phyloP scores from a whole-genome alignment of 2,113 vertebrate species.

The Orycteropus afer region DNA sequence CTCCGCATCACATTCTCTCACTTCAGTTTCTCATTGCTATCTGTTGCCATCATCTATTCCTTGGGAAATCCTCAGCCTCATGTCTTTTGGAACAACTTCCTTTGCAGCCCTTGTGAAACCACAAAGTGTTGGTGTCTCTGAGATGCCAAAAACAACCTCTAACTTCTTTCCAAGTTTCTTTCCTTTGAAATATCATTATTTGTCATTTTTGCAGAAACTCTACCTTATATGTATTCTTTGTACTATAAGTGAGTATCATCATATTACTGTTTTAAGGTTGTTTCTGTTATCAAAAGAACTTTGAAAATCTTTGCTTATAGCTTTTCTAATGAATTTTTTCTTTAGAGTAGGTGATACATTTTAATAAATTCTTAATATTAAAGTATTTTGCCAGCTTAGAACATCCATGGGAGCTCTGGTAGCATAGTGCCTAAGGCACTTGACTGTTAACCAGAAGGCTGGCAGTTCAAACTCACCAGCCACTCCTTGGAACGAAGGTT shows the following conservation, averaged over 20 bases:
- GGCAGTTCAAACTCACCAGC: no score
- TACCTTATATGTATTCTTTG: neutral
- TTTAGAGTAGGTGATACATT: neutral
- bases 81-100: neutral
- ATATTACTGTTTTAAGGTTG: neutral
- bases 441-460: no score
- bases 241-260: neutral
- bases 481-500: no score
- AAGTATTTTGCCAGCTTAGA: constrained; percentile 42
- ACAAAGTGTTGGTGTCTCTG: no score
- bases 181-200: neutral
- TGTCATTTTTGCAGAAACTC: constrained; percentile 3
- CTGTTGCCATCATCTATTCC: neutral
- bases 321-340: neutral
- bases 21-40: neutral
- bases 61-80: neutral
- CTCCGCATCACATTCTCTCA: fast-evolving
- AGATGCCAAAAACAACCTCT: neutral
- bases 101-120: neutral
- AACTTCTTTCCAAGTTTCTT: neutral
- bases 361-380: constrained; percentile 13
- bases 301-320: neutral
- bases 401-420: neutral
- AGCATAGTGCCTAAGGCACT: no score
- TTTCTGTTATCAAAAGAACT: neutral